Conservation (phyloP, 2,113 vertebrate genomes). For the Galbula dea region DNA sequence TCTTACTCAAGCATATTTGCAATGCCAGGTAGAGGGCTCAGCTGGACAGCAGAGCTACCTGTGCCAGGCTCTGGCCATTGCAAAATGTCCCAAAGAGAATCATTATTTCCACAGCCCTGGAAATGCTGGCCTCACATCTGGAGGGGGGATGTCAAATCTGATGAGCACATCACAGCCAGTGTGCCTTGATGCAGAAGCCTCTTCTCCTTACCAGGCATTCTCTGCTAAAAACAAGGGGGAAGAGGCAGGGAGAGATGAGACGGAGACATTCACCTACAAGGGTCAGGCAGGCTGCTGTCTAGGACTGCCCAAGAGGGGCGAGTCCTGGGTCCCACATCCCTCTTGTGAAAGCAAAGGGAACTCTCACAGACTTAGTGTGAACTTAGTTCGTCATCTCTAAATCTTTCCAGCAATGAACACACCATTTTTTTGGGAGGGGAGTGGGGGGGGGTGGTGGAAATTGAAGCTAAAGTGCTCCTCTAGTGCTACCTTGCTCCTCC, state of each 20-base stretch:
- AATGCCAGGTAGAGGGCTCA: slow-evolving; percentile 14
- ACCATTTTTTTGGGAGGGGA: not conserved
- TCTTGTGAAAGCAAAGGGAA: not conserved
- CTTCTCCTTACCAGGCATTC: not conserved
- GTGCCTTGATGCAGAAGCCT: not conserved
- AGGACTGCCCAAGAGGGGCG: not conserved
- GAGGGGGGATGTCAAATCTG: not conserved
- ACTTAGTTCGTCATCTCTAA: not conserved
- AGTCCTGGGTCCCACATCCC: accelerated
- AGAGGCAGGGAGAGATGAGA: not conserved
- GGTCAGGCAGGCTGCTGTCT: not conserved
- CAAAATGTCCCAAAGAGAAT: not conserved
- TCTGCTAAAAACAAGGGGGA: not conserved
- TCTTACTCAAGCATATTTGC: slow-evolving; percentile 5
- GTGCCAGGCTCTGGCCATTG: not conserved
- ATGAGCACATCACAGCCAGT: not conserved
- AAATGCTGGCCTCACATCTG: not conserved
- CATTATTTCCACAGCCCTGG: not conserved
- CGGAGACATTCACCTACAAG: not conserved
- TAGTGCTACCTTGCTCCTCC: not conserved
- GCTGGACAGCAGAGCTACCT: not conserved
- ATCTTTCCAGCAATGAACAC: not conserved
- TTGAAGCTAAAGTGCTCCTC: not conserved
- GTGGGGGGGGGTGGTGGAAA: not conserved
- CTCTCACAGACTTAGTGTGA: not conserved